Evolutionary conservation across 2,797 vertebrate species (phyloP).

Genomic region (Naso thynnoides): DNA sequence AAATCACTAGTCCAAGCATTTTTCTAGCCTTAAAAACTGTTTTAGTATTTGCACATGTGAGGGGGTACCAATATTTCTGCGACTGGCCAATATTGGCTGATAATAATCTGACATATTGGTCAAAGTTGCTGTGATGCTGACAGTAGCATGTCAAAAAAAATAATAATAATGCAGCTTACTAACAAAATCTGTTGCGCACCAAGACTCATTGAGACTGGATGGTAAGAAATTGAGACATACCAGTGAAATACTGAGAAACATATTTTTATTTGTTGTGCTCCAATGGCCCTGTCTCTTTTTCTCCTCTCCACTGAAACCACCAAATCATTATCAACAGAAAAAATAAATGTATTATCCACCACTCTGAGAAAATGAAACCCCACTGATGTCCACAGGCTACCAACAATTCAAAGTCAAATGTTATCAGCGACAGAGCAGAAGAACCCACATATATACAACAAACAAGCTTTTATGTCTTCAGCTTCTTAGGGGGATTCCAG

Average conservation of each 20-base stretch:
- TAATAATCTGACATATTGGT: no score
- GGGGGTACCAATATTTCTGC: no score
- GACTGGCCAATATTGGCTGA: no score
- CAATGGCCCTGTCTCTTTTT: background rate
- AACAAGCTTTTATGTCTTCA: slow-evolving; percentile 39
- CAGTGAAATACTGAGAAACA: slow-evolving; percentile 1
- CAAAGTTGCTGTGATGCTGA: no score
- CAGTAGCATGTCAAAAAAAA: no score
- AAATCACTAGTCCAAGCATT: no score
- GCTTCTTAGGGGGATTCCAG: slow-evolving; percentile 55
- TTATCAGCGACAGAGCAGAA: slow-evolving; percentile 40
- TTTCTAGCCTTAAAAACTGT: no score
- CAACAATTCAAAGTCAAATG: slow-evolving; percentile 48
- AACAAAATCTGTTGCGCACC: slow-evolving; percentile 7
- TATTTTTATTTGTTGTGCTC: slow-evolving; percentile 17
- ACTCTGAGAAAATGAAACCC: slow-evolving; percentile 22
- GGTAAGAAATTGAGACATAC: slow-evolving; percentile 10
- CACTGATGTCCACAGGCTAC: slow-evolving; percentile 37
- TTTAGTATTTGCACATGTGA: no score
- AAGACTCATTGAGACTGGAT: background rate
- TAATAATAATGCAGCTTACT: background rate
- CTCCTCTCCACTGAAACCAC: slow-evolving; percentile 19
- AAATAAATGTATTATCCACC: slow-evolving; percentile 41
- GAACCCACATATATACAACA: slow-evolving; percentile 31
- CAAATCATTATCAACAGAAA: slow-evolving; percentile 43